Evolutionary conservation across 2,797 vertebrate species (phyloP).

Genomic region (Ctenopoma kingsleyae): DNA sequence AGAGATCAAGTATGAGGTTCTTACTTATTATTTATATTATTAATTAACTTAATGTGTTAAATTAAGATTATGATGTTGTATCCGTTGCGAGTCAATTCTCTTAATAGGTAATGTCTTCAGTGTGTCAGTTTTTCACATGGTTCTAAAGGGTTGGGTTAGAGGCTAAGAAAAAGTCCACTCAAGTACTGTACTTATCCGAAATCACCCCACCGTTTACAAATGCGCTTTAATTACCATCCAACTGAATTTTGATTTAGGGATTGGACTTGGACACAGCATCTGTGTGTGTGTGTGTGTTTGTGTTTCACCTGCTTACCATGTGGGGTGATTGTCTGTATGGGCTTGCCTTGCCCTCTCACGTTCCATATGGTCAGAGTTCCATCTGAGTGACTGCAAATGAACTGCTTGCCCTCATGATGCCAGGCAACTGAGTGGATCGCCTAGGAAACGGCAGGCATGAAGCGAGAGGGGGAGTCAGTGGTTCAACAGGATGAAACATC

Average conservation of each 20-base stretch:
- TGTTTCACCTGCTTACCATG: slow-evolving; percentile 88
- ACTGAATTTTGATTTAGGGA: not conserved
- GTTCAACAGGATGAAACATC: slow-evolving; percentile 53
- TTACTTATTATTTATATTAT: too few species aligned
- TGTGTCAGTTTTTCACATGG: too few species aligned
- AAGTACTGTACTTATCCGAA: too few species aligned
- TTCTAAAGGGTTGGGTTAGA: too few species aligned
- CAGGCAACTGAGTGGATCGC: slow-evolving; percentile 98
- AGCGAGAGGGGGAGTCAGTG: slow-evolving; percentile 24
- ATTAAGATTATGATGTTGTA: too few species aligned
- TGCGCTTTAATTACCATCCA: too few species aligned
- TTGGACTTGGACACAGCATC: not conserved
- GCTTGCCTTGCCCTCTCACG: slow-evolving; percentile 93
- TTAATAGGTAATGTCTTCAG: too few species aligned
- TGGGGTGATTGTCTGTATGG: slow-evolving; percentile 97
- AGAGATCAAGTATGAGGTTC: too few species aligned
- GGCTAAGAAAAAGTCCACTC: too few species aligned
- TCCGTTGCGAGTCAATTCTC: too few species aligned
- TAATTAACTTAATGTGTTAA: too few species aligned
- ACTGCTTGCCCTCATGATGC: slow-evolving; percentile 99
- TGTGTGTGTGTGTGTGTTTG: slow-evolving; percentile 11
- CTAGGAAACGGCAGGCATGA: slow-evolving; percentile 78
- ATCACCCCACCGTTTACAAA: too few species aligned
- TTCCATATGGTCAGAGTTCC: slow-evolving; percentile 99
- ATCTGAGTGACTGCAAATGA: slow-evolving; percentile 99